Evolutionary conservation across 1,140 invertebrate genomes (phyloP).

Genomic region (Sitophilus oryzae): DNA sequence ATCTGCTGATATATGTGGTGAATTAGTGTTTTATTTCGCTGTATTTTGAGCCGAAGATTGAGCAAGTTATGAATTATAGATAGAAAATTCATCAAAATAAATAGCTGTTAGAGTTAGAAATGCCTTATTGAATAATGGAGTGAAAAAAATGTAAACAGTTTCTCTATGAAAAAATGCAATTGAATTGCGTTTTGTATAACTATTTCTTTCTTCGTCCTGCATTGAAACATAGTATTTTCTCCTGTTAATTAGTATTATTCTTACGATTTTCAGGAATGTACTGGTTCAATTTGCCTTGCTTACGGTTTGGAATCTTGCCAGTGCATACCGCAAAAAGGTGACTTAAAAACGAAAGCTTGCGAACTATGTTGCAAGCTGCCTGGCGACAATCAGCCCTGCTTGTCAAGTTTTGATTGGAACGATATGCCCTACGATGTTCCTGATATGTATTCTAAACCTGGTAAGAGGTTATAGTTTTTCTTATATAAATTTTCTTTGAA

Average conservation of each 20-base stretch:
- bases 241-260: background rate
- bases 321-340: constrained; percentile 66
- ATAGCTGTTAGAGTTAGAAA: no score
- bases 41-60: no score
- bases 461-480: constrained; percentile 7
- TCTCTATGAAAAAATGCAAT: no score
- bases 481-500: no score
- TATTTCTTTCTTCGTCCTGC: no score
- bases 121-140: no score
- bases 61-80: no score
- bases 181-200: no score
- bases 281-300: constrained; percentile 85
- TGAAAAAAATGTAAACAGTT: no score
- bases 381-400: constrained; percentile 71
- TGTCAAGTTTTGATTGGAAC: constrained; percentile 89
- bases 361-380: constrained; percentile 85
- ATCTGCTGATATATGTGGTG: no score
- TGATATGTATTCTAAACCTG: constrained; percentile 88
- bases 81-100: no score
- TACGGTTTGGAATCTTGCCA: constrained; percentile 96
- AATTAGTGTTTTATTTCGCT: no score
- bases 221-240: background rate
- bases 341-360: constrained; percentile 78
- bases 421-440: constrained; percentile 81
- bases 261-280: constrained; percentile 64